Evolutionary conservation across 1,140 invertebrate genomes (phyloP), one percentile per base, ranked within the genome.

Genomic region (Psilanteris sp.): DNA sequence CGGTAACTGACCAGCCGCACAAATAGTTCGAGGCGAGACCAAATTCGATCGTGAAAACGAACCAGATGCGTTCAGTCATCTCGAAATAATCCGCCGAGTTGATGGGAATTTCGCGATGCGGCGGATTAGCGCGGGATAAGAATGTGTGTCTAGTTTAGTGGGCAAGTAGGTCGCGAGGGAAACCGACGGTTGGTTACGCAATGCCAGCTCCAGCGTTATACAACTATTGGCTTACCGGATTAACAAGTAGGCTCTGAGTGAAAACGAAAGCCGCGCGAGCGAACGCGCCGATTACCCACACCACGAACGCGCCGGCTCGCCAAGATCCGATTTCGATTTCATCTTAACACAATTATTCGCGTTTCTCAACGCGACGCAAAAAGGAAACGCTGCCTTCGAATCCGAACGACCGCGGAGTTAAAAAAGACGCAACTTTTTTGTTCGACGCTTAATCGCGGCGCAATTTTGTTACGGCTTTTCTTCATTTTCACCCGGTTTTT

Each of bases 111-210:
- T 73, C 37, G 68, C 67, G 70, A 68, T 62, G 64, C 48, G 77
- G 79, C 64, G 81, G 77, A 81, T 83, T 74, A 77, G 71, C 62
- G 67, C 52, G 75, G 87, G 85, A 88, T 88, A 87, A 87, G 86
- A 89, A 90, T 89, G 87, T 89, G 78, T 89, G 89, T 90, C 89
- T 89, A 90, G 89, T 90, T 88, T 88, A 90, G 82, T 90, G 84
- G 88, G 89, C 86, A 90, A 90, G 85, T 89, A 87, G 89, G 89
- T 90, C 89, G 89, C 84, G 79, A 83, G 83, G 83, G 85, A 87
- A 87, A 88, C 81, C 85, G 78, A 83, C 76, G 43, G 77, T 26
- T 44, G 20, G 54, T 88, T 87, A 86, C 83, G 85, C 85, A 88
- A 87, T 79, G 52, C 59, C 77, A 82, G 80, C 85, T 87, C 84